These are phyloP conservation scores for Motacilla tschutschensis DNA, from an alignment of 2,113 vertebrate genomes.

Conservation along the genomic window DNA sequence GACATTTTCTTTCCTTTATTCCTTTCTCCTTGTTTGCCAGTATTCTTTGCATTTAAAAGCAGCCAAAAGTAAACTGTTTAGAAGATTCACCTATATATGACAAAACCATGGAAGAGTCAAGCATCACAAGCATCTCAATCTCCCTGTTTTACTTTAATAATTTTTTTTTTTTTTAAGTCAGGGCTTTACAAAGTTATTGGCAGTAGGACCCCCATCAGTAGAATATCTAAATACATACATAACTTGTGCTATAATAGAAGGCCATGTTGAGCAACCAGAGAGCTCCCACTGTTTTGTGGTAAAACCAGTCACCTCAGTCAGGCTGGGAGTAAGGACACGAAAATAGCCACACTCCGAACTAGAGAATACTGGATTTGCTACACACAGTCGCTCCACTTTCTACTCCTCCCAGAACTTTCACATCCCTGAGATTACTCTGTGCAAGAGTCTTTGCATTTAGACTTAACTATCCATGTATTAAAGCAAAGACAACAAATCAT, in stretches of 20 bases:
- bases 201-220: neutral
- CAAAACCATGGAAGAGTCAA: neutral
- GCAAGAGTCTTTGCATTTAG: slow-evolving; percentile 2
- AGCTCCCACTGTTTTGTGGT: neutral
- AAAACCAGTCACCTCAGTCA: neutral
- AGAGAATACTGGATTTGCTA: neutral
- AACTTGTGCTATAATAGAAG: neutral
- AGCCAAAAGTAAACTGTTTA: neutral
- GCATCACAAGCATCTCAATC: neutral
- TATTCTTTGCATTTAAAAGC: neutral
- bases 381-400: neutral
- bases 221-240: neutral
- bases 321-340: neutral
- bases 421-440: neutral
- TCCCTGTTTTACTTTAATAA: neutral
- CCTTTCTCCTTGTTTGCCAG: neutral
- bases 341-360: neutral
- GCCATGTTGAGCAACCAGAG: neutral
- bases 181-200: neutral
- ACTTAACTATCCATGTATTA: slow-evolving; percentile 20
- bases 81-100: neutral
- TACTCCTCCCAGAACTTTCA: neutral
- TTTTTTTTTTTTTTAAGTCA: neutral
- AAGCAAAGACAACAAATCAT: slow-evolving; percentile 56
- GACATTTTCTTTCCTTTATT: neutral